Base-by-base conservation (phyloP, 2,113 vertebrate species). In the Anseranas semipalmata region DNA sequence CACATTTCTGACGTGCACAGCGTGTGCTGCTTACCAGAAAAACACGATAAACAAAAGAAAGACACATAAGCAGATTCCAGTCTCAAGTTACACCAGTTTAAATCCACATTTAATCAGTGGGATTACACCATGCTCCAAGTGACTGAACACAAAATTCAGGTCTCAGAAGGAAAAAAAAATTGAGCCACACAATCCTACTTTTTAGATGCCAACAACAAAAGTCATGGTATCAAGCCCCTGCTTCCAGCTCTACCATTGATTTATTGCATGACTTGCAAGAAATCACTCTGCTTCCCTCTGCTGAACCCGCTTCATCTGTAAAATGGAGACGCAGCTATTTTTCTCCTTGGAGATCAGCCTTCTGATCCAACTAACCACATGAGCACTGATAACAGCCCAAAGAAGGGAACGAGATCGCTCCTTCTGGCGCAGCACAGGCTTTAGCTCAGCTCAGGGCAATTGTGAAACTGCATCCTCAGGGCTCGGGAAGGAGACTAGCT, bases 1-100 rank as follows among this genome's bases (percentile, higher is more conserved):
- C 68, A 59, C 10, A 63, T 21, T n/a, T 74, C 67, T 3, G 5
- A 73, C 4, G 21, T 9, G 37, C 65, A 70, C 55, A 84, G 55
- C 45, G 80, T 0, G 0, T 53, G 43, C 41, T 58, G 66, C 56
- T 94, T 73, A 88, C 74, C 72, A 95, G 55, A 85, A 87, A 72
- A 41, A 56, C 7, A 4, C 12, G 43, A 86, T 62, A 89, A 95
- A 93, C 60, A 78, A 75, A 65, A 82, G 17, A 72, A 28, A 77
- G 58, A 88, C 33, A 60, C 13, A 4, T 52, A 55, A 87, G 24
- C 24, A 89, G 66, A 95, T 89, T 81, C 73, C 56, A 89, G 46
- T 28, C 71, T 75, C 56, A 81, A 43, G 7, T 56, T 89, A 71
- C 56, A 78, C 7, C 16, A 68, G 33, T 89, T 79, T 39, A 63